Base-by-base conservation (phyloP, 2,888 invertebrate genomes). In the Uropetala carovei region DNA sequence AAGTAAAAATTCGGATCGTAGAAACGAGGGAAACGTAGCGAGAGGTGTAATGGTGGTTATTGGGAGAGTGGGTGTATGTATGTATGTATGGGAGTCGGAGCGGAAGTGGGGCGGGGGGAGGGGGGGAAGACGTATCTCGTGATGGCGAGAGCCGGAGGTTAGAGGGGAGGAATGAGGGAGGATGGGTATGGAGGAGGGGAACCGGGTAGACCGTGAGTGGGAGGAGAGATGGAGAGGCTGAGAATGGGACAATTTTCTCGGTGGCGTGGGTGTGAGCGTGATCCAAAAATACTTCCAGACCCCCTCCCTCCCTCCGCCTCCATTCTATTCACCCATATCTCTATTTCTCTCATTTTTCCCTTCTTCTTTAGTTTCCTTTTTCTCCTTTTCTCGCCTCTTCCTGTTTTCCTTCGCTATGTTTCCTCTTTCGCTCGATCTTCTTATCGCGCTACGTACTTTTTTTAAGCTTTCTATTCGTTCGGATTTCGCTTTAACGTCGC, bases 251-350 rank as follows among this genome's bases (percentile, higher is more conserved):
- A 75, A 75, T 75, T 75, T 75, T 75, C 75, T 11, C 4, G 22
- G 22, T 75, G 75, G 75, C 75, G 75, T 75, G 75, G 75, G 75
- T 75, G 75, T 75, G 75, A 27, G 27, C 75, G 13, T 10, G 75
- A 10, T 75, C 75, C 27, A 27, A 75, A 75, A 75, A 75, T 75
- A 75, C 75, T 22, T 27, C 75, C 27, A 75, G 22, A 13, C 75
- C 22, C 22, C 75, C 75, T 4, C 22, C 75, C 27, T 27, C 22
- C 75, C 27, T 75, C 75, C 75, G 27, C 22, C 27, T 75, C 75
- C 75, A 75, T 75, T 75, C 75, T 75, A 27, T 75, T 75, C 13
- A 22, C 68, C 43, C 5, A 43, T 43, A 43, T 43, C 43, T 5
- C 43, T 43, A 1, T 43, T 5, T 43, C 43, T 43, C 43, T 5